phyloP scores from a whole-genome alignment of 2,797 vertebrate genomes.

The Acropternis orthonyx region DNA sequence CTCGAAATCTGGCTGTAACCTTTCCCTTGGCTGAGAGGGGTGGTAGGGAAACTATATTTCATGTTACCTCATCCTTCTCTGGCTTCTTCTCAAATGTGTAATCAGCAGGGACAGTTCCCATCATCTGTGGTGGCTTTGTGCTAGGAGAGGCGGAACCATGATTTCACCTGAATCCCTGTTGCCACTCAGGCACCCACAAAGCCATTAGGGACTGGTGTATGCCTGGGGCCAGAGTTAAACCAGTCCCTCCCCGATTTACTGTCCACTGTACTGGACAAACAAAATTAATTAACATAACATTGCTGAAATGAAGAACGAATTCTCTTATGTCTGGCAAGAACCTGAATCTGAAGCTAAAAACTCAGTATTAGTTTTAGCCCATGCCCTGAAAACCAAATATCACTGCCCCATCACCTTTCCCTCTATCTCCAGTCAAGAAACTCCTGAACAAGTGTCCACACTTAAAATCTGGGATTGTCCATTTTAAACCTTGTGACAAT shows the following conservation, averaged over 20 bases:
- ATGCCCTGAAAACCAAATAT: background rate
- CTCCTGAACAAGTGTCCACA: background rate
- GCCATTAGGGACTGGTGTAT: background rate
- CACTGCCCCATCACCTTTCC: background rate
- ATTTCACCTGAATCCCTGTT: background rate
- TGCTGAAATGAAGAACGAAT: background rate
- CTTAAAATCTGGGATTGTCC: background rate
- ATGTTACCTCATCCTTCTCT: background rate
- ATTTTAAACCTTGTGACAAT: background rate
- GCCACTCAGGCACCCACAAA: background rate
- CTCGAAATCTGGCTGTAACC: background rate
- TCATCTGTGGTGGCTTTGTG: background rate
- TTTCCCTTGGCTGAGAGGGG: conserved; percentile 1
- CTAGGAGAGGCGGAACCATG: background rate
- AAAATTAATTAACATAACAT: background rate
- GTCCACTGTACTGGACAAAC: background rate
- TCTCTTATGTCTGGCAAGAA: background rate
- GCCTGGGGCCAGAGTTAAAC: background rate
- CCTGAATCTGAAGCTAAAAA: background rate
- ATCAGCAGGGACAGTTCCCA: background rate
- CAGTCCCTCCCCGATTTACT: background rate
- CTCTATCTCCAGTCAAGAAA: background rate
- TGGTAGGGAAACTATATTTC: conserved; percentile 11
- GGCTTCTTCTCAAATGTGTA: conserved; percentile 1
- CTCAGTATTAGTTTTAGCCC: background rate